phyloP scores from a whole-genome alignment of 2,888 invertebrate genomes.

The Miltochrista miniata region DNA sequence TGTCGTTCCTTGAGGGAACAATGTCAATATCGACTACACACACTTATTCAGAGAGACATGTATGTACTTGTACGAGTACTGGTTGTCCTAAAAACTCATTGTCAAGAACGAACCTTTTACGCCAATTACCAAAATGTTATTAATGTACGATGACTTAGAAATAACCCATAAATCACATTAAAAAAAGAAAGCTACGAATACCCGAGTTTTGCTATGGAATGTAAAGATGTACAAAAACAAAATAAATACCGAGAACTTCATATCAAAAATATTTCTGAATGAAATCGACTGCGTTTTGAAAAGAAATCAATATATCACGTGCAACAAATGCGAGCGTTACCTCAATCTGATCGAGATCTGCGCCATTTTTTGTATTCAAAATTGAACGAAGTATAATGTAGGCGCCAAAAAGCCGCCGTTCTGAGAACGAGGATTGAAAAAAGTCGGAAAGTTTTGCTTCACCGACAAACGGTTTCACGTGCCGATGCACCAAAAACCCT shows the following conservation, averaged over 20 bases:
- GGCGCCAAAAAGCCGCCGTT: slow-evolving; percentile 80
- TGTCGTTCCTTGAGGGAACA: slow-evolving; percentile 56
- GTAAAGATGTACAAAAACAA: neutral
- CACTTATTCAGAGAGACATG: too few relatives aligned
- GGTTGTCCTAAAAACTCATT: too few relatives aligned
- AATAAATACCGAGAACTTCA: neutral
- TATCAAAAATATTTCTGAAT: slow-evolving; percentile 7
- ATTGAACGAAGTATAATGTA: slow-evolving; percentile 51
- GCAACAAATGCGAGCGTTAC: slow-evolving; percentile 14
- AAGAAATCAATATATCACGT: slow-evolving; percentile 12
- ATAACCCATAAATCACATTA: slow-evolving; percentile 12
- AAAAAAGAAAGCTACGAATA: slow-evolving; percentile 1
- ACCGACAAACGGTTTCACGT: slow-evolving; percentile 78
- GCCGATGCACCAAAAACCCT: slow-evolving; percentile 72
- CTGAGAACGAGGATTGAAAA: slow-evolving; percentile 75
- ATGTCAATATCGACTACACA: slow-evolving; percentile 37
- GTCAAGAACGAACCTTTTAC: slow-evolving; percentile 11
- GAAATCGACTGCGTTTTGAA: slow-evolving; percentile 6
- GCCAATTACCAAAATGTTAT: slow-evolving; percentile 16
- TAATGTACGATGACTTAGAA: slow-evolving; percentile 12
- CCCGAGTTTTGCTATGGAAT: neutral
- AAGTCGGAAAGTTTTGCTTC: slow-evolving; percentile 58
- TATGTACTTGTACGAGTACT: too few relatives aligned
- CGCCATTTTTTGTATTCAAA: slow-evolving; percentile 52
- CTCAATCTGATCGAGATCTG: slow-evolving; percentile 39